Evolutionary conservation across 2,888 invertebrate genomes (phyloP).

Genomic region (Patella ulyssiponensis): DNA sequence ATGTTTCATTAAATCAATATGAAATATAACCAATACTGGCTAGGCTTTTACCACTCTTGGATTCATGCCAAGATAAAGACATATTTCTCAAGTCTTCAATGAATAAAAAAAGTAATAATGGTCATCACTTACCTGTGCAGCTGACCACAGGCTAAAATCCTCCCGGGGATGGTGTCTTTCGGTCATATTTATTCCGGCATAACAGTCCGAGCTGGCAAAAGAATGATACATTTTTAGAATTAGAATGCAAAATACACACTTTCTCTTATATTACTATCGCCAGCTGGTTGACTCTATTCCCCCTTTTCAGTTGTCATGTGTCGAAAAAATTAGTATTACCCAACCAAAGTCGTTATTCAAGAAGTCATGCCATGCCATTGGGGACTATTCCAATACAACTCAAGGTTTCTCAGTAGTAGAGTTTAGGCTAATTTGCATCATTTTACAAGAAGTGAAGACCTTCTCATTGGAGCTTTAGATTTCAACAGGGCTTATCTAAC

Average conservation of each 20-base stretch:
- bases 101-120: slow-evolving; percentile 14
- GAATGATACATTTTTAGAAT: slow-evolving; percentile 26
- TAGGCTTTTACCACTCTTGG: background rate
- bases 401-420: background rate
- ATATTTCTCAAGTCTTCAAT: background rate
- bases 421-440: slow-evolving; percentile 7
- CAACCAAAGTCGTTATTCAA: too few relatives aligned
- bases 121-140: slow-evolving; percentile 49
- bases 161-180: slow-evolving; percentile 56
- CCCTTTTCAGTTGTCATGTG: too few relatives aligned
- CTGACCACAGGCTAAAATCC: slow-evolving; percentile 55
- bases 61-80: slow-evolving; percentile 1
- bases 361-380: background rate
- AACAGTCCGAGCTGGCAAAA: slow-evolving; percentile 57
- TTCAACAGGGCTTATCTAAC: slow-evolving; percentile 4
- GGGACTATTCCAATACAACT: slow-evolving; percentile 7
- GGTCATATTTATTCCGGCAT: slow-evolving; percentile 57
- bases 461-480: slow-evolving; percentile 6
- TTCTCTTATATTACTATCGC: too few relatives aligned
- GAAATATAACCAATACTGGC: background rate
- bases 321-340: too few relatives aligned
- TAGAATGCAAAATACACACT: too few relatives aligned
- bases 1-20: slow-evolving; percentile 9
- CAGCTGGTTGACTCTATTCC: too few relatives aligned
- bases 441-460: slow-evolving; percentile 7